Evolutionary conservation across 2,797 vertebrate species (phyloP), one percentile per base, ranked within the genome.

Genomic region (Parauchenoglanis punctatus): DNA sequence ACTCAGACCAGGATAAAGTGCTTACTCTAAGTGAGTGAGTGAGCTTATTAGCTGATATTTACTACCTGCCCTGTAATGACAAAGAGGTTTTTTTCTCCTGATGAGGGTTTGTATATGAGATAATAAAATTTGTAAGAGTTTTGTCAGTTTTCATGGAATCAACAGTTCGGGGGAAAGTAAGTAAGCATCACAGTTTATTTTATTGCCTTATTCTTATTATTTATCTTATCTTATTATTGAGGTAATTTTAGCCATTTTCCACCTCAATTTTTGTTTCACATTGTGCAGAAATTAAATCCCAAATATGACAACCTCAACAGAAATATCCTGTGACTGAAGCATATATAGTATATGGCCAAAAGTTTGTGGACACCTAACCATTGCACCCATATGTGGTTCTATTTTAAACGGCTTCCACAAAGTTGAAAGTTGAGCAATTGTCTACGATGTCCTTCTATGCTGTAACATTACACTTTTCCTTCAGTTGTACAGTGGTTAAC

Each of bases 31-130:
- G 18, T 70, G 35, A 70, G 17, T 0, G 18, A 72, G 68, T 44
- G 44, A 75, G n/a, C 28, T 54, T 17, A 54, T 77, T 75, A 75
- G 44, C 49, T 17, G 15, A 76, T 76, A 76, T 76, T 76, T n/a
- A 76, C 73, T 76, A 8, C 15, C 13, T 25, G 28, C 23, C 4
- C 23, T 70, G 20, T 73, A 46, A 1, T 23, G 11, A 46, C 20
- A 18, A 31, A 54, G 67, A 65, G 63, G 23, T 72, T 72, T 23
- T n/a, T 6, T n/a, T 28, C 4, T 44, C 35, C 70, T 72, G 7
- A 75, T 75, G 23, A 75, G 44, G 23, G 6, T 0, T n/a, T 75
- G 23, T 25, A 44, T 49, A 72, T 20, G 40, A 72, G 18, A 72
- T 68, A 17, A 72, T 72, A 35, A 46, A 35, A 68, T 68, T 35